Conservation (phyloP, 2,888 invertebrate genomes). For the Drosophila nigricruria region DNA sequence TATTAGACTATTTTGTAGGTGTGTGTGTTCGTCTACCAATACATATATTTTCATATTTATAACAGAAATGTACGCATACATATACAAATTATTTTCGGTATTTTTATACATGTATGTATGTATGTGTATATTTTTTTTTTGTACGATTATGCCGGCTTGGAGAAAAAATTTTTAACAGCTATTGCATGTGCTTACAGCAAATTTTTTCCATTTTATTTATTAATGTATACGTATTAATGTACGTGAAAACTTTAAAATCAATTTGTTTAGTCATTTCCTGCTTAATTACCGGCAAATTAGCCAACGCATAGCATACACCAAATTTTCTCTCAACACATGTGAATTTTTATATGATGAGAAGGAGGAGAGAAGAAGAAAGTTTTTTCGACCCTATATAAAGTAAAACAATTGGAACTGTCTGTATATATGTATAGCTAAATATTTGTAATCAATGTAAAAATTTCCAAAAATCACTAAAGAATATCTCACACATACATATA, state of each 20-base stretch:
- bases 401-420: not conserved
- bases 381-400: slow-evolving; percentile 9
- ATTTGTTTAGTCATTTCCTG: slow-evolving; percentile 4
- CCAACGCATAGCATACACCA: not conserved
- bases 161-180: not conserved
- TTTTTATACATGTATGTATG: slow-evolving; percentile 9
- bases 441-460: not conserved
- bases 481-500: too few species aligned
- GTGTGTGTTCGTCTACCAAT: not conserved
- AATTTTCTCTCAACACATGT: slow-evolving; percentile 9
- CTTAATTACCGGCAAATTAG: slow-evolving; percentile 4
- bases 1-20: not conserved
- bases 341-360: slow-evolving; percentile 6
- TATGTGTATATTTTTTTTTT: not conserved
- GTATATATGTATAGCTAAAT: not conserved
- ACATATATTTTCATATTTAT: slow-evolving; percentile 11
- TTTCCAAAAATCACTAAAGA: slow-evolving; percentile 1
- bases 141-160: slow-evolving; percentile 2
- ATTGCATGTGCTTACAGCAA: slow-evolving; percentile 3
- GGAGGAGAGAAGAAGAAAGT: not conserved
- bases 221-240: not conserved
- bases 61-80: slow-evolving; percentile 8
- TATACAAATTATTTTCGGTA: slow-evolving; percentile 12
- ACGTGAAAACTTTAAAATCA: not conserved
- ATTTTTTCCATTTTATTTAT: not conserved